Conservation (phyloP, 2,797 vertebrate species). For the Typhlichthys eigenmanni region DNA sequence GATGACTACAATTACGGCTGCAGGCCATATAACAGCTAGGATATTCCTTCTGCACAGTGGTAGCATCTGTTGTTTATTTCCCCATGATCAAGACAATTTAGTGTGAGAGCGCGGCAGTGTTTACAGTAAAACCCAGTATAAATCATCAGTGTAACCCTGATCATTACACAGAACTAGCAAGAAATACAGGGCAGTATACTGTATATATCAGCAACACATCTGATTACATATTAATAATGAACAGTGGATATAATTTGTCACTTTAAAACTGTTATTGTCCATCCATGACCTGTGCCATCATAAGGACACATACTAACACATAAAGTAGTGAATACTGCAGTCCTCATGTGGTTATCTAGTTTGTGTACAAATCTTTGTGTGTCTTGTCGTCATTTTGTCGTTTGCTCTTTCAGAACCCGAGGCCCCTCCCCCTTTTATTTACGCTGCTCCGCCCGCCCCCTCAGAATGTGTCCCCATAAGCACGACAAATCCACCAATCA, state of each 20-base stretch:
- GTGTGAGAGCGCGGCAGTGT: too few species aligned
- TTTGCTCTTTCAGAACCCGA: conserved; percentile 67
- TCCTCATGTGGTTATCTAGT: conserved; percentile 30
- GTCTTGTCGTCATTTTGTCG: conserved; percentile 70
- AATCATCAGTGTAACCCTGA: too few species aligned
- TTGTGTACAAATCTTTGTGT: conserved; percentile 57
- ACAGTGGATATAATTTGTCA: conserved; percentile 10
- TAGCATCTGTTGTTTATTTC: too few species aligned
- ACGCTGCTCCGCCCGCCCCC: conserved; percentile 75
- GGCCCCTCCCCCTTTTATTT: conserved; percentile 30
- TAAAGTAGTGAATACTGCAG: conserved; percentile 18
- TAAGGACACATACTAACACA: not conserved
- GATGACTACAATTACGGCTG: too few species aligned
- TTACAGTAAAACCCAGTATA: too few species aligned
- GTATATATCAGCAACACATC: not conserved
- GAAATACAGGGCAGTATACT: too few species aligned
- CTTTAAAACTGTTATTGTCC: not conserved
- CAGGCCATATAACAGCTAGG: too few species aligned
- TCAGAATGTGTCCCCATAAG: conserved; percentile 68
- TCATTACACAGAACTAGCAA: too few species aligned
- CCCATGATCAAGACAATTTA: too few species aligned
- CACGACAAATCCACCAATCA: conserved; percentile 65
- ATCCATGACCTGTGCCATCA: not conserved
- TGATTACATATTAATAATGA: not conserved
- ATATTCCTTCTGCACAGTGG: too few species aligned